Conservation (phyloP, 1,140 invertebrate genomes). For the Patella vulgata region DNA sequence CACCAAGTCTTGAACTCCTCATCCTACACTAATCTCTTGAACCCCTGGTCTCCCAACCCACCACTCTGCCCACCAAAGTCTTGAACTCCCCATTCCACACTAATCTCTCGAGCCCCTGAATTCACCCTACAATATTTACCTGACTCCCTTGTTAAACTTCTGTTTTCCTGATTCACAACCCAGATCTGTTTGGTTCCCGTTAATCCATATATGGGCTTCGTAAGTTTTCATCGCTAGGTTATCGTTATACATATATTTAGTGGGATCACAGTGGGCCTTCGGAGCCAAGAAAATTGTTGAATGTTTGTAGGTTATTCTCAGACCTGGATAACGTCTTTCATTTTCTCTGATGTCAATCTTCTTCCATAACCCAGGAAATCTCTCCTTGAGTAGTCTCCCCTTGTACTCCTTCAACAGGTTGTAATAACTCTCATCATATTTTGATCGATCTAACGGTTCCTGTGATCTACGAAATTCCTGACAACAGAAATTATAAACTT, state of each 20-base stretch:
- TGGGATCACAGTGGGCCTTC: conserved; percentile 67
- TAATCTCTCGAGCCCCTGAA: no score
- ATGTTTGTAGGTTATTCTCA: conserved; percentile 56
- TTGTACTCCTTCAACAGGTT: conserved; percentile 67
- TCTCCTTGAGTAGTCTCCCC: conserved; percentile 41
- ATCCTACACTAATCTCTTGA: no score
- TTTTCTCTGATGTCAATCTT: conserved; percentile 62
- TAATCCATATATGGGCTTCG: conserved; percentile 67
- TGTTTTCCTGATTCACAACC: conserved; percentile 56
- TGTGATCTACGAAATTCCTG: conserved; percentile 65
- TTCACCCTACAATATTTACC: no score
- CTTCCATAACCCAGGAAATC: conserved; percentile 58
- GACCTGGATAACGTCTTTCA: conserved; percentile 58
- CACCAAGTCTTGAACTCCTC: no score
- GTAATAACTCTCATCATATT: conserved; percentile 61
- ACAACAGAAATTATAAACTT: conserved; percentile 8
- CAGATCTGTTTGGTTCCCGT: conserved; percentile 56
- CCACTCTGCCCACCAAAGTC: no score
- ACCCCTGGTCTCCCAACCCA: no score
- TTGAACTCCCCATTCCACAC: no score
- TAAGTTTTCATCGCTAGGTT: conserved; percentile 65
- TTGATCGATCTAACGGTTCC: conserved; percentile 57
- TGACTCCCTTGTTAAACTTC: conserved; percentile 63
- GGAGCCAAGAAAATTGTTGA: conserved; percentile 68
- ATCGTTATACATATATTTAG: conserved; percentile 67